These are phyloP conservation scores for Syngnathus floridae DNA, from an alignment of 2,113 vertebrate genomes.

Conservation along the genomic window DNA sequence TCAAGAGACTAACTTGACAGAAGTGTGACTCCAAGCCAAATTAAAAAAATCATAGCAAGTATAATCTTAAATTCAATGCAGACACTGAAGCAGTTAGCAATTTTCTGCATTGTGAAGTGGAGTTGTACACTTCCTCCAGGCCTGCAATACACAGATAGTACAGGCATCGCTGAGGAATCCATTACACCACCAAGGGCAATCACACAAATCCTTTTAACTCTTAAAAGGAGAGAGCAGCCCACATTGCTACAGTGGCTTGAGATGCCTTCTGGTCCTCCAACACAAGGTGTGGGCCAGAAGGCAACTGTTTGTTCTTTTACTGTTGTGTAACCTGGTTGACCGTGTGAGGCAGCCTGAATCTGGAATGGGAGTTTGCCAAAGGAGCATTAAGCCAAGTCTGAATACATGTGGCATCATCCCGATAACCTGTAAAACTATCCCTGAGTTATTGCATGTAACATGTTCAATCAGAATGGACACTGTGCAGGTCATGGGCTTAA, in stretches of 20 bases:
- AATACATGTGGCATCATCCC: constrained; percentile 37
- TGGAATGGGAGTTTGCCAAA: constrained; percentile 38
- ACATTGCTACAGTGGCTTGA: constrained; percentile 43
- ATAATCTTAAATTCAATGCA: constrained; percentile 66
- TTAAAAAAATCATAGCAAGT: constrained; percentile 68
- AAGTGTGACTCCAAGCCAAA: constrained; percentile 64
- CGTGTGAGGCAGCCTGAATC: constrained; percentile 36
- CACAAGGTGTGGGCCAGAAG: constrained; percentile 51
- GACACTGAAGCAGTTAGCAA: constrained; percentile 66
- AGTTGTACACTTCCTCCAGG: constrained; percentile 64
- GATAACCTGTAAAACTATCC: constrained; percentile 34
- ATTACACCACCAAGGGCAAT: constrained; percentile 58
- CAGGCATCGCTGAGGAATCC: constrained; percentile 59
- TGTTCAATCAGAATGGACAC: constrained; percentile 26
- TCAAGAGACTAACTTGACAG: constrained; percentile 48
- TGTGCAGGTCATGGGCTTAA: constrained; percentile 5
- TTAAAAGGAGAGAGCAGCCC: constrained; percentile 55
- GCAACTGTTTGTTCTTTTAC: constrained; percentile 20
- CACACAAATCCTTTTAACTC: constrained; percentile 56
- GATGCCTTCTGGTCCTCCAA: constrained; percentile 42
- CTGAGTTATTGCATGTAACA: constrained; percentile 26
- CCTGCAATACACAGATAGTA: constrained; percentile 70
- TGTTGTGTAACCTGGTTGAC: constrained; percentile 33
- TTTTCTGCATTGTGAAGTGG: constrained; percentile 66
- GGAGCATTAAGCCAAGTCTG: constrained; percentile 38